A percentile compares a stretch with the other conserved stretches of the same genome.
Conservation (phyloP, 53 echinoderm and acorn worm species). For the Actinopyga echinites region DNA sequence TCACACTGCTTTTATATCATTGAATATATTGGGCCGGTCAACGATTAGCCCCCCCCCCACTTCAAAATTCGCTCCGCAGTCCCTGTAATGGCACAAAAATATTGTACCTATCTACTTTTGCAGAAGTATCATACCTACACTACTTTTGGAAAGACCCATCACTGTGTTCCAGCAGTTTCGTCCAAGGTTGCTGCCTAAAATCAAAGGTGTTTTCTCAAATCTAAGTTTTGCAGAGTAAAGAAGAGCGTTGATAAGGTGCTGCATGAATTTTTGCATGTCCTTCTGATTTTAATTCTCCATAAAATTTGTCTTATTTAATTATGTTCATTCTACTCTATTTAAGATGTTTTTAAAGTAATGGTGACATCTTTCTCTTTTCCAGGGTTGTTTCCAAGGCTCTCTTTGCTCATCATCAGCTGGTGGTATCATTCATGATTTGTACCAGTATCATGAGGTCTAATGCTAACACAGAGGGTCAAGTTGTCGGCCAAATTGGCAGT, state of each 20-base stretch:
- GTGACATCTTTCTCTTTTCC: neutral
- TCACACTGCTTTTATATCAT: no score
- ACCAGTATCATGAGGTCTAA: slow-evolving; percentile 83
- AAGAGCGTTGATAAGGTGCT: neutral
- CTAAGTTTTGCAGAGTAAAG: no score
- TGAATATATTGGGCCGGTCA: no score
- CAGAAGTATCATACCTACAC: no score
- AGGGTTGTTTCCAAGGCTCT: slow-evolving; percentile 84
- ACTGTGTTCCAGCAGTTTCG: no score
- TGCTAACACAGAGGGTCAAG: slow-evolving; percentile 55
- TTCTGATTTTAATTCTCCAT: neutral
- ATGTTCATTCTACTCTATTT: neutral
- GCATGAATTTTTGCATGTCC: neutral
- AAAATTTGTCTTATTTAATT: neutral
- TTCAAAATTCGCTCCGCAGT: no score
- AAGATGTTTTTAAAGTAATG: neutral
- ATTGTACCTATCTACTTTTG: no score
- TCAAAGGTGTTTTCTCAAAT: no score
- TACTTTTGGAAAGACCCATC: no score
- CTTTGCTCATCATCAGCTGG: slow-evolving; percentile 83
- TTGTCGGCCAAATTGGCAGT: slow-evolving; percentile 60
- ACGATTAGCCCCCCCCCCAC: no score
- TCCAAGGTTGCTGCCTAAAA: no score
- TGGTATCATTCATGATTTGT: slow-evolving; percentile 85
- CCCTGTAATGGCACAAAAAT: no score